Percentiles rank a stretch among this genome's conserved stretches.
Evolutionary conservation across 2,113 vertebrate species (phyloP).

Genomic region (Amphilophus citrinellus): DNA sequence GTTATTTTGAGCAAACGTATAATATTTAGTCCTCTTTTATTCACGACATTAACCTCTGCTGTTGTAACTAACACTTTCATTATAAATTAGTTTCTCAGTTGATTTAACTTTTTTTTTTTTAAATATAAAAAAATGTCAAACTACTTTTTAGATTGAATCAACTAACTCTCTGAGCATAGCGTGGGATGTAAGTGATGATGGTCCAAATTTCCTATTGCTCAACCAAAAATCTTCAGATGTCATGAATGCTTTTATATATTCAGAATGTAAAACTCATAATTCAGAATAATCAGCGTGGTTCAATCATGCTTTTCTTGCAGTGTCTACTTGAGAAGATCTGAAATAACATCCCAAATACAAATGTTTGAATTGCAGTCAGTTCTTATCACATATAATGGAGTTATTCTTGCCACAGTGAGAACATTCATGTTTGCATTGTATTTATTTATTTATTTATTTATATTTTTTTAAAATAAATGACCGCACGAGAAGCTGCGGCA

Average conservation of each 20-base stretch:
- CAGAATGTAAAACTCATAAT: not conserved
- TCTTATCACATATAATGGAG: not conserved
- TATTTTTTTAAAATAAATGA: constrained; percentile 44
- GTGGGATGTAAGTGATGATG: not conserved
- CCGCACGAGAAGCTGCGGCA: constrained; percentile 49
- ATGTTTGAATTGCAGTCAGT: not conserved
- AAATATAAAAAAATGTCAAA: not conserved
- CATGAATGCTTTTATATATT: not conserved
- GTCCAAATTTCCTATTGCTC: not conserved
- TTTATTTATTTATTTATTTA: not conserved
- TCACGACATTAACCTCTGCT: not conserved
- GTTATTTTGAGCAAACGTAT: not conserved
- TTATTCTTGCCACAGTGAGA: not conserved
- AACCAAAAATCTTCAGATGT: not conserved
- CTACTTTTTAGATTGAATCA: not conserved
- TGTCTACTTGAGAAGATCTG: not conserved
- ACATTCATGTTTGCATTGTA: constrained; percentile 17
- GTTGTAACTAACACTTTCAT: not conserved
- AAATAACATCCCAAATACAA: not conserved
- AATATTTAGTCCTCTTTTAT: not conserved
- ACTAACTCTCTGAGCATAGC: not conserved
- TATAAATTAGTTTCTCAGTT: not conserved
- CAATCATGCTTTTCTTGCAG: not conserved
- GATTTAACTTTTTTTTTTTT: not conserved
- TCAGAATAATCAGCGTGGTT: not conserved